Percentiles rank a stretch among this genome's conserved stretches.
phyloP scores from a whole-genome alignment of 2,113 vertebrate genomes.

The Enhydra lutris region DNA sequence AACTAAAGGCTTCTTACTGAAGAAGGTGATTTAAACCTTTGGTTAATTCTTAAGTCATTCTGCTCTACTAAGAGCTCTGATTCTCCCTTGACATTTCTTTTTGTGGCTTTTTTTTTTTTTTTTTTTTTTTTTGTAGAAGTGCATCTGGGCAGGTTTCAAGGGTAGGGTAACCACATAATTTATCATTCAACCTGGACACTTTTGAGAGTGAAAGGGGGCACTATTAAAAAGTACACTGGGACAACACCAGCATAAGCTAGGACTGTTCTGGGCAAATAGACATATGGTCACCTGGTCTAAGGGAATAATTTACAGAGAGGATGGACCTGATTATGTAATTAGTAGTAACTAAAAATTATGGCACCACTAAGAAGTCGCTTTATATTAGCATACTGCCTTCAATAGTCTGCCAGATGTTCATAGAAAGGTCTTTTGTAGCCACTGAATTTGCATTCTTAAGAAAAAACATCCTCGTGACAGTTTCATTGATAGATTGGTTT shows the following conservation, averaged over 20 bases:
- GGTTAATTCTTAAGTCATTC: neutral
- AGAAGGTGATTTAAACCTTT: neutral
- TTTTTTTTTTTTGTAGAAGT: neutral
- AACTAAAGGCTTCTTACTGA: neutral
- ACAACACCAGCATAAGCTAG: neutral
- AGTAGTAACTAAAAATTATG: neutral
- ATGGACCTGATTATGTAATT: neutral
- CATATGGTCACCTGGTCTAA: neutral
- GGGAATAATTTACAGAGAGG: neutral
- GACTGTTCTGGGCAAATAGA: neutral
- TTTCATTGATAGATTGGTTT: neutral
- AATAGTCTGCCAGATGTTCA: neutral
- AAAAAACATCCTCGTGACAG: neutral
- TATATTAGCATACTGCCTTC: neutral
- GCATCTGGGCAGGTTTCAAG: neutral
- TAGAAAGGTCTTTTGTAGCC: neutral
- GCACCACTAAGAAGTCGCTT: neutral
- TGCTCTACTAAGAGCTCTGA: neutral
- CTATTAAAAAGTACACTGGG: neutral
- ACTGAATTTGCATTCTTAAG: neutral
- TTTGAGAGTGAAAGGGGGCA: neutral
- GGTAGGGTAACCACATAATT: neutral
- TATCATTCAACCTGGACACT: neutral
- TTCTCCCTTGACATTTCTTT: neutral
- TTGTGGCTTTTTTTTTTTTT: conserved; percentile 2